phyloP scores from a whole-genome alignment of 2,113 vertebrate species.

The Cryptoleucopteryx plumbea region DNA sequence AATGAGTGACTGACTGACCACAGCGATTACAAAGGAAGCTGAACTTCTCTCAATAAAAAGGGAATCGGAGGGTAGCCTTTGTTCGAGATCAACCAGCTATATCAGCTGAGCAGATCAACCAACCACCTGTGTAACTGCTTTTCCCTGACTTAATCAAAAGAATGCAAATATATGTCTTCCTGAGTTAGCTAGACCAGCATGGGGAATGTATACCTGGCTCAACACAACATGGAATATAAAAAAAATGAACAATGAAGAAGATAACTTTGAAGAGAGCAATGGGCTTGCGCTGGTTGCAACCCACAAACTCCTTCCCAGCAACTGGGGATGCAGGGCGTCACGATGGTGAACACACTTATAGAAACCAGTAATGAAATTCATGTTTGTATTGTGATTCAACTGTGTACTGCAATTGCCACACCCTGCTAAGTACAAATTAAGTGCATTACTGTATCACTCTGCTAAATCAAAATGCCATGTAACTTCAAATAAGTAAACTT shows the following conservation, averaged over 20 bases:
- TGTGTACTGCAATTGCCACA: background rate
- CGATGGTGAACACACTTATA: background rate
- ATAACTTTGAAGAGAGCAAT: background rate
- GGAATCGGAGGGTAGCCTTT: background rate
- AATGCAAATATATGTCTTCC: background rate
- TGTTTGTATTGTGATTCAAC: background rate
- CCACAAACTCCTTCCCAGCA: background rate
- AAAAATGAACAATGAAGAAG: background rate
- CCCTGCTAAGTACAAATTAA: background rate
- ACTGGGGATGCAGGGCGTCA: background rate
- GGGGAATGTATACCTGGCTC: background rate
- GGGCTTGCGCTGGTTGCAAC: background rate
- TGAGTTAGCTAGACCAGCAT: background rate
- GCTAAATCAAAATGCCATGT: background rate
- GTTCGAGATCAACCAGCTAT: background rate
- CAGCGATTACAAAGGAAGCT: background rate
- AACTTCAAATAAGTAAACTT: background rate
- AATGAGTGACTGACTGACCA: background rate
- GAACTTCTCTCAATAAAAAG: background rate
- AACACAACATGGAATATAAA: background rate
- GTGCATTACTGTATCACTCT: background rate
- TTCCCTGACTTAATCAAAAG: background rate
- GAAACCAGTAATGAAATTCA: background rate
- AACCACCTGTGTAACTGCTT: background rate
- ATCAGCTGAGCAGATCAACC: background rate